These are phyloP conservation scores for Papilio helenus DNA, from an alignment of 1,140 invertebrate species.

Conservation along the genomic window DNA sequence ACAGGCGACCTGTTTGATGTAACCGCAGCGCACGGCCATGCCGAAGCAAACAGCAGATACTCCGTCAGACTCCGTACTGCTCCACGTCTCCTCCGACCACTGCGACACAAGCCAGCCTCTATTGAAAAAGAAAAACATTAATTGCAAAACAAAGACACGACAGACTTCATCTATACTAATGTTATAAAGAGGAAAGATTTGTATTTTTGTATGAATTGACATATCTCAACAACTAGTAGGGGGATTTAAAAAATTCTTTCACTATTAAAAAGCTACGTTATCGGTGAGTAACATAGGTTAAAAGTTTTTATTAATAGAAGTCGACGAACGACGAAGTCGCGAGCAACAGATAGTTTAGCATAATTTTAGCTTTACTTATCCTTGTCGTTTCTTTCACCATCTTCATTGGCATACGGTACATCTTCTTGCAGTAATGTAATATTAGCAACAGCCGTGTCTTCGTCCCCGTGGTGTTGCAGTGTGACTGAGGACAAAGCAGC, in stretches of 20 bases:
- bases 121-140: neutral
- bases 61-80: slow-evolving; percentile 65
- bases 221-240: too few species aligned
- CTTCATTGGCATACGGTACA: slow-evolving; percentile 12
- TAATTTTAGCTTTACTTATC: neutral
- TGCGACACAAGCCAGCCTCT: slow-evolving; percentile 54
- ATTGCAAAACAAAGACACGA: neutral
- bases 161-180: neutral
- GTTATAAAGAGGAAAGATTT: too few species aligned
- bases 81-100: slow-evolving; percentile 67
- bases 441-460: slow-evolving; percentile 40
- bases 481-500: slow-evolving; percentile 46
- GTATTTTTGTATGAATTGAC: too few species aligned
- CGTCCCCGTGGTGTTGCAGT: slow-evolving; percentile 46
- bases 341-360: too few species aligned
- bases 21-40: slow-evolving; percentile 73
- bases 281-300: too few species aligned
- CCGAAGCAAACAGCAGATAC: slow-evolving; percentile 68
- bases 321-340: too few species aligned
- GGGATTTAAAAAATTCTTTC: too few species aligned
- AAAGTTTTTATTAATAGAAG: too few species aligned
- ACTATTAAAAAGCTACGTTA: too few species aligned
- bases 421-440: slow-evolving; percentile 40
- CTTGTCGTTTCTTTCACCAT: slow-evolving; percentile 25
- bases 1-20: slow-evolving; percentile 62